Conservation (phyloP, 2,888 invertebrate genomes). For the Serripes groenlandicus region DNA sequence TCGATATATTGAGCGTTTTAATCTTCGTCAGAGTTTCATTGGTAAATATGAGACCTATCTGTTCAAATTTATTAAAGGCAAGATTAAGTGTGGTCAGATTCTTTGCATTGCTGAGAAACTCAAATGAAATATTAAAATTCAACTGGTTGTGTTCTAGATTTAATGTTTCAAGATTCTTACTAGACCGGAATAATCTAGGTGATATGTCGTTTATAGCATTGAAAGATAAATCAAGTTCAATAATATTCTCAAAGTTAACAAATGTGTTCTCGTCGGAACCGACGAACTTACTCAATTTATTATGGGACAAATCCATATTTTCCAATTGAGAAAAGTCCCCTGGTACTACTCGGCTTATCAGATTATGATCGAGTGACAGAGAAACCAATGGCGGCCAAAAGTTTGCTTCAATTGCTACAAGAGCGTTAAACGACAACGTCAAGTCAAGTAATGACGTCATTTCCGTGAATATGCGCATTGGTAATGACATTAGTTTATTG, state of each 20-base stretch:
- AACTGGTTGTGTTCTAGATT: constrained; percentile 39
- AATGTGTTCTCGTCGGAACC: constrained; percentile 34
- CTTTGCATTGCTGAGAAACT: constrained; percentile 18
- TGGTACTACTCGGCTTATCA: constrained; percentile 28
- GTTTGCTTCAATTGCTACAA: constrained; percentile 22
- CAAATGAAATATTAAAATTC: constrained; percentile 16
- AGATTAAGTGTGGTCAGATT: constrained; percentile 41
- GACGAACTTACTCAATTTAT: constrained; percentile 38
- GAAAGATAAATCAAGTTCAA: constrained; percentile 42
- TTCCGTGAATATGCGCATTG: constrained; percentile 36
- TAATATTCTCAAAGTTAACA: constrained; percentile 29
- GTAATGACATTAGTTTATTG: constrained; percentile 31
- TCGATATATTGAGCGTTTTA: constrained; percentile 38
- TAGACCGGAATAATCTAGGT: constrained; percentile 13
- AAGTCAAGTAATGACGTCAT: constrained; percentile 32
- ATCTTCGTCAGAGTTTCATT: constrained; percentile 32
- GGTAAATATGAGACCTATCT: constrained; percentile 25
- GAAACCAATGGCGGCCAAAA: constrained; percentile 35
- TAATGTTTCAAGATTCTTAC: constrained; percentile 24
- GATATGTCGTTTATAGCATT: constrained; percentile 42
- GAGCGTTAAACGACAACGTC: constrained; percentile 37
- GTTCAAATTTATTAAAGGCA: constrained; percentile 35
- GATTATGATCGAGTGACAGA: constrained; percentile 32
- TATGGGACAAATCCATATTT: constrained; percentile 39
- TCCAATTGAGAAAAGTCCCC: constrained; percentile 43